Evolutionary conservation across 2,797 vertebrate species (phyloP).

Genomic region (Phataginus tricuspis): DNA sequence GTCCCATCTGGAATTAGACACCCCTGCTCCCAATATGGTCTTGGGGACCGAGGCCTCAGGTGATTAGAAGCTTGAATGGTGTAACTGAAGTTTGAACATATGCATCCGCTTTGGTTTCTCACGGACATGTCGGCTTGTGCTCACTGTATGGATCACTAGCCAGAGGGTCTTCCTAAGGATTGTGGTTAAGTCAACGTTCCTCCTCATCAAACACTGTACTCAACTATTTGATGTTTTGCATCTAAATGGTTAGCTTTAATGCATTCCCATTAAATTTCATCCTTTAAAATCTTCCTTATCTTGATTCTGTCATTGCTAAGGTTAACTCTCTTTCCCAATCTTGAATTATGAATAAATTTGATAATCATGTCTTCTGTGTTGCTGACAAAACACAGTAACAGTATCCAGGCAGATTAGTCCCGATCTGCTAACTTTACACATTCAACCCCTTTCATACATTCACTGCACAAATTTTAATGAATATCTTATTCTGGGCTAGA

Average conservation of each 20-base stretch:
- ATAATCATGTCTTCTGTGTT: neutral
- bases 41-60: neutral
- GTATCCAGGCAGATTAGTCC: neutral
- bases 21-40: neutral
- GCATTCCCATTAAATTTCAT: neutral
- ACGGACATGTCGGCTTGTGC: too few relatives aligned
- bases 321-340: neutral
- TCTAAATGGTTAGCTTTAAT: neutral
- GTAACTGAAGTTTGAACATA: neutral
- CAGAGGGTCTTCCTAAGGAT: neutral
- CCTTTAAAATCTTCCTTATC: neutral
- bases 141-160: neutral
- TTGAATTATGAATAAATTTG: neutral
- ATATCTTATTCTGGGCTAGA: neutral
- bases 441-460: neutral
- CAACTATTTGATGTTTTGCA: neutral
- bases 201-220: neutral
- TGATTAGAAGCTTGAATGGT: neutral
- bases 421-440: neutral
- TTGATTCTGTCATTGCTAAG: constrained; percentile 24
- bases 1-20: neutral
- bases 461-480: neutral
- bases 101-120: neutral
- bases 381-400: neutral
- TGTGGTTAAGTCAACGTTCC: neutral